A percentile compares a stretch with the other conserved stretches of the same genome.
Conservation (phyloP, 2,113 vertebrate species). For the Paramisgurnus dabryanus region DNA sequence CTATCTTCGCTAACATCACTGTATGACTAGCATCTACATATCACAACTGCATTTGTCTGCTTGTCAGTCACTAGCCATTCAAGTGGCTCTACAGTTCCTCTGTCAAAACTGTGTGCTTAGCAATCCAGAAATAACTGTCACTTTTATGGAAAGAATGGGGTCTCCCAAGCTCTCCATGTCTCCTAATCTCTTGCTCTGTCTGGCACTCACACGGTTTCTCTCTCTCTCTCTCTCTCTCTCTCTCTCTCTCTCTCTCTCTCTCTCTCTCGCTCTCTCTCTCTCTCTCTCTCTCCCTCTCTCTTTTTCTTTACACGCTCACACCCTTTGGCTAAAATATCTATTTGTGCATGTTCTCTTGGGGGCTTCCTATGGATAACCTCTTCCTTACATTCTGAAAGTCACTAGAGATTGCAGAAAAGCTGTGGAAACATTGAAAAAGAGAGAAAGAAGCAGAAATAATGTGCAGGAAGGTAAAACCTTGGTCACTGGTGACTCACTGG, state of each 20-base stretch:
- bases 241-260: constrained; percentile 23
- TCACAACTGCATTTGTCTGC: constrained; percentile 6
- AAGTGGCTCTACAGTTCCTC: constrained; percentile 18
- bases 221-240: constrained; percentile 16
- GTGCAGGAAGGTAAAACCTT: constrained; percentile 18
- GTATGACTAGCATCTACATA: constrained; percentile 16
- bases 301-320: constrained; percentile 17
- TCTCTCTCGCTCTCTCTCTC: constrained; percentile 11
- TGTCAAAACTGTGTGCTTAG: constrained; percentile 43
- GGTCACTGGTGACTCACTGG: constrained; percentile 48
- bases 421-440: constrained; percentile 1
- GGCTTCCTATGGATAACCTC: constrained; percentile 24
- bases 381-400: constrained; percentile 16
- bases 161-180: neutral
- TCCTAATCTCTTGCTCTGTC: neutral
- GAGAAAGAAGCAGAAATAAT: constrained; percentile 15
- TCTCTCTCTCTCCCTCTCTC: constrained; percentile 11
- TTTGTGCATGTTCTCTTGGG: constrained; percentile 33
- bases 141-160: constrained; percentile 48
- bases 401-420: neutral
- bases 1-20: constrained; percentile 16
- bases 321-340: constrained; percentile 33
- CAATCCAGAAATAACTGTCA: constrained; percentile 35
- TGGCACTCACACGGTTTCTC: neutral
- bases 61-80: constrained; percentile 26